Evolutionary conservation across 2,888 invertebrate genomes (phyloP).

Genomic region (Aporophyla nigra): DNA sequence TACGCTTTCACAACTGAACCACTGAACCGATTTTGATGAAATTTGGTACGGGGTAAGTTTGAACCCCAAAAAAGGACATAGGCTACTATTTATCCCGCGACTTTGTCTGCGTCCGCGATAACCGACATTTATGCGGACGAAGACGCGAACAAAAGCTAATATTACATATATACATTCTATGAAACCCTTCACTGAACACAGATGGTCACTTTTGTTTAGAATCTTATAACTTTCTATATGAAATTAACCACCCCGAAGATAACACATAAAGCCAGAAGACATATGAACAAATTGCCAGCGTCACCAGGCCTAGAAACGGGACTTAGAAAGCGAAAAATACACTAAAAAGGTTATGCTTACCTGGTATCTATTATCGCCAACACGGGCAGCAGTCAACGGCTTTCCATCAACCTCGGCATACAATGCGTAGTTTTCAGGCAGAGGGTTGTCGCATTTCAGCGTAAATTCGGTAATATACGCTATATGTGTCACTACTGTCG

Average conservation of each 20-base stretch:
- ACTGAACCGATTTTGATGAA: too few species aligned
- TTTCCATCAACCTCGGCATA: slow-evolving; percentile 97
- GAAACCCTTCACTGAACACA: slow-evolving; percentile 21
- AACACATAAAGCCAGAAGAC: neutral
- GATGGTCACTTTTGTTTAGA: neutral
- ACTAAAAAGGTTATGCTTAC: slow-evolving; percentile 87
- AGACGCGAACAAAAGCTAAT: too few species aligned
- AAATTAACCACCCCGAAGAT: neutral
- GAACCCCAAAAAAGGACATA: too few species aligned
- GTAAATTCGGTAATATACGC: slow-evolving; percentile 98
- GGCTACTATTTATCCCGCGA: too few species aligned
- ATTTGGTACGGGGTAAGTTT: too few species aligned
- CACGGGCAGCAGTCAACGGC: slow-evolving; percentile 95
- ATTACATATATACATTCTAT: neutral
- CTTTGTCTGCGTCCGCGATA: too few species aligned
- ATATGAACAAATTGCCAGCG: neutral
- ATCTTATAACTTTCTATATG: slow-evolving; percentile 19
- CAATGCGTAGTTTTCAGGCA: slow-evolving; percentile 93
- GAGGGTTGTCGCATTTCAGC: slow-evolving; percentile 94
- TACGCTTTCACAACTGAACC: too few species aligned
- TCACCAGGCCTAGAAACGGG: slow-evolving; percentile 13
- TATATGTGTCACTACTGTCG: slow-evolving; percentile 96
- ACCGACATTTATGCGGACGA: too few species aligned
- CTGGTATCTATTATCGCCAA: slow-evolving; percentile 96
- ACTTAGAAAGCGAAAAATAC: slow-evolving; percentile 1